Percentiles rank a stretch among this genome's conserved stretches.
Evolutionary conservation across 2,797 vertebrate genomes (phyloP).

Genomic region (Sorex maritimensis): DNA sequence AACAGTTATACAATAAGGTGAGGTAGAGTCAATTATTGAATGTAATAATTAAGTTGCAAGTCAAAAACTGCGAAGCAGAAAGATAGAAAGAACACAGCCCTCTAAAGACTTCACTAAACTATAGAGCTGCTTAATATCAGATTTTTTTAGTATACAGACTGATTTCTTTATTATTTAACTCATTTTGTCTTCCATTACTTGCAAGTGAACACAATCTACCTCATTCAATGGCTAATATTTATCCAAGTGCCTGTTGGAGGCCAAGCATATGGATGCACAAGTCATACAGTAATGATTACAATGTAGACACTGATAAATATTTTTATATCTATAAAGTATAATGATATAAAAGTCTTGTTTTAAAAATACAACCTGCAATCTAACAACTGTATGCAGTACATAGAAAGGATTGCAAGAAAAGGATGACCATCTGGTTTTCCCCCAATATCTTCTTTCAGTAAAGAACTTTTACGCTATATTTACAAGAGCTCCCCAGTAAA

Average conservation of each 20-base stretch:
- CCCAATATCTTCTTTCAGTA: neutral
- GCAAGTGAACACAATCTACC: conserved; percentile 42
- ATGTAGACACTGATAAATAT: conserved; percentile 15
- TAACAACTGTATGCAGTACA: neutral
- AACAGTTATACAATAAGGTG: neutral
- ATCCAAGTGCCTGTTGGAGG: neutral
- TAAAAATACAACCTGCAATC: conserved; percentile 48
- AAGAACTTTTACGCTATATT: conserved; percentile 1
- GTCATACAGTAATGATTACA: conserved; percentile 1
- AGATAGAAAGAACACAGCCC: neutral
- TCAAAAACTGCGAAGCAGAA: neutral
- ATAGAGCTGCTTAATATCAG: conserved; percentile 14
- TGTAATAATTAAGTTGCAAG: neutral
- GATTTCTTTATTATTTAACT: conserved; percentile 42
- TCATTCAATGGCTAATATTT: conserved; percentile 17
- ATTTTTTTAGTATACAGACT: neutral
- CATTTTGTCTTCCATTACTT: conserved; percentile 45
- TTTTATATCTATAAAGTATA: conserved; percentile 31
- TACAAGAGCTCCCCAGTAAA: neutral
- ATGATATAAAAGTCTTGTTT: conserved; percentile 14
- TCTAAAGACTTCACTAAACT: neutral
- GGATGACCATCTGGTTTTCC: too few species aligned
- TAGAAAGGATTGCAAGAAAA: conserved; percentile 3
- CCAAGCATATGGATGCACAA: conserved; percentile 10
- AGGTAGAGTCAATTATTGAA: neutral